Conservation (phyloP, 2,888 invertebrate genomes). For the Troides helena region DNA sequence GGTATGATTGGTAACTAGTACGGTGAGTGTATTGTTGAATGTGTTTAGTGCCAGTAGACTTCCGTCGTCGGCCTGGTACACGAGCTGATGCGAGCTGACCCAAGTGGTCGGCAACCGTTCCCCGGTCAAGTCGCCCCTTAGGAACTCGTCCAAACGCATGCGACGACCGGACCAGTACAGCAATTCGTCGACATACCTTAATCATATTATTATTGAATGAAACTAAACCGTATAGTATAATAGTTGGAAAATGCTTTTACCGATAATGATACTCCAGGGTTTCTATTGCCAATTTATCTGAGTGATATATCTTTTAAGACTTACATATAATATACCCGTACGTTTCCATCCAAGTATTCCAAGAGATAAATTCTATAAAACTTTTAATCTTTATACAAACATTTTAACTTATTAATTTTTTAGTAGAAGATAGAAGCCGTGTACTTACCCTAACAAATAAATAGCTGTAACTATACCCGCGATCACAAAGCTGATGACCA, state of each 20-base stretch:
- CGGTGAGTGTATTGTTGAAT: constrained; percentile 87
- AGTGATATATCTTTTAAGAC: no score
- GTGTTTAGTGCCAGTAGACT: constrained; percentile 89
- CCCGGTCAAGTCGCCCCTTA: constrained; percentile 87
- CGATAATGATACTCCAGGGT: no score
- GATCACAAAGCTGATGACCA: constrained; percentile 92
- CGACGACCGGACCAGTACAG: constrained; percentile 93
- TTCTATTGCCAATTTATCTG: no score
- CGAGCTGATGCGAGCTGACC: constrained; percentile 90
- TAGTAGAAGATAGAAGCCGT: background rate
- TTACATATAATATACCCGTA: no score
- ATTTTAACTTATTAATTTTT: background rate
- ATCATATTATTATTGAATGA: background rate
- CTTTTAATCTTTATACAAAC: no score
- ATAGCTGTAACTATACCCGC: constrained; percentile 93
- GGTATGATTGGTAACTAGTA: constrained; percentile 92
- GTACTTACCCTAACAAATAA: constrained; percentile 88
- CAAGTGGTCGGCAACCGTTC: constrained; percentile 88
- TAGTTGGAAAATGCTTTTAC: no score
- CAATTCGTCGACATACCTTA: constrained; percentile 91
- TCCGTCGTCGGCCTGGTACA: constrained; percentile 93
- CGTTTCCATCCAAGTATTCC: no score
- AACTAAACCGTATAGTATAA: background rate
- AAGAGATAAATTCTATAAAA: no score
- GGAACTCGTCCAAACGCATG: constrained; percentile 91